A percentile compares a stretch with the other conserved stretches of the same genome.
Evolutionary conservation across 2,888 invertebrate genomes (phyloP).

Genomic region (Dascillus cervinus): DNA sequence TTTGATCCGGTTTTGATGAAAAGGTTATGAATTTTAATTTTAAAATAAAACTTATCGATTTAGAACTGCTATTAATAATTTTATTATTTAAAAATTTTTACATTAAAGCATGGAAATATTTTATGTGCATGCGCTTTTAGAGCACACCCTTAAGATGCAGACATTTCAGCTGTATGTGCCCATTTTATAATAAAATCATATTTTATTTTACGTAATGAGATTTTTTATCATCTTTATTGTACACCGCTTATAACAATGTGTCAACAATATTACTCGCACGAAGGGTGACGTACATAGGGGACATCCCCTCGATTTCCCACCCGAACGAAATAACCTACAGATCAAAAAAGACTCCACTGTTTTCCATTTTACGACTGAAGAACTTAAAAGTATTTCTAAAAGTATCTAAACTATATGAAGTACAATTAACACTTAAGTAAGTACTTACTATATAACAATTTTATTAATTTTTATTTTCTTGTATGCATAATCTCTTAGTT

Average conservation of each 20-base stretch:
- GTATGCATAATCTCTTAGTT: too few species aligned
- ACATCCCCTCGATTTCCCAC: too few species aligned
- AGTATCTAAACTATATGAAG: slow-evolving; percentile 51
- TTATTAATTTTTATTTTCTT: slow-evolving; percentile 32
- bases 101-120: slow-evolving; percentile 32
- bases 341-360: too few species aligned
- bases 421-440: slow-evolving; percentile 44
- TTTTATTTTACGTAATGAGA: too few species aligned
- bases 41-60: slow-evolving; percentile 2
- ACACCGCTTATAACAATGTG: slow-evolving; percentile 12
- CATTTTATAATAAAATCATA: slow-evolving; percentile 23
- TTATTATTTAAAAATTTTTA: slow-evolving; percentile 34
- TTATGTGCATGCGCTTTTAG: slow-evolving; percentile 18
- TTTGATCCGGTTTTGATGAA: too few species aligned
- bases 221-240: slow-evolving; percentile 18
- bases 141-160: slow-evolving; percentile 22
- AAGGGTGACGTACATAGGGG: too few species aligned
- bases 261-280: too few species aligned
- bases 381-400: slow-evolving; percentile 29
- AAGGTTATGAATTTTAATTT: too few species aligned
- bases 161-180: slow-evolving; percentile 22
- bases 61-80: slow-evolving; percentile 25
- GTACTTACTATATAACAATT: slow-evolving; percentile 42
- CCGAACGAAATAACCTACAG: too few species aligned
- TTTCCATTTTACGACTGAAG: background rate